Percentiles rank a stretch among this genome's conserved stretches.
Evolutionary conservation across 2,797 vertebrate genomes (phyloP).

Genomic region (Tokudaia muenninki): DNA sequence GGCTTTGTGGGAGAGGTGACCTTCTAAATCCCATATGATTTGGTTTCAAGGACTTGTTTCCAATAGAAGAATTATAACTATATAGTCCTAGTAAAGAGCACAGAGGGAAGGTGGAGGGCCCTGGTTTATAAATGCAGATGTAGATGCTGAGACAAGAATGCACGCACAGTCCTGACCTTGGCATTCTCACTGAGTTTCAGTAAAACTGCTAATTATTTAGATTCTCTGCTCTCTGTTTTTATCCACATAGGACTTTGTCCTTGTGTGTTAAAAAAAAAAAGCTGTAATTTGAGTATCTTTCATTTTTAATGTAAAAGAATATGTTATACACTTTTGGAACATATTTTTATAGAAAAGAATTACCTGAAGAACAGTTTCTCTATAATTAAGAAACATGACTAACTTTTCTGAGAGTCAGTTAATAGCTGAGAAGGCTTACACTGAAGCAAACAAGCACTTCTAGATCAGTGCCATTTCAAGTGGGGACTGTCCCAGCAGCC

Average conservation of each 20-base stretch:
- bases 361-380: conserved; percentile 40
- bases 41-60: conserved; percentile 72
- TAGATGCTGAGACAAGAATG: not conserved
- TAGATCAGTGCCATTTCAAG: conserved; percentile 46
- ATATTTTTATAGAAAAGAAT: conserved; percentile 38
- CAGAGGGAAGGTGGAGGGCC: not conserved
- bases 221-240: conserved; percentile 20
- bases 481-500: conserved; percentile 7
- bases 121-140: conserved; percentile 26
- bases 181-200: conserved; percentile 38
- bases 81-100: conserved; percentile 33
- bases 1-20: conserved; percentile 55
- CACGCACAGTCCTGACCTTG: conserved; percentile 55
- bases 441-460: conserved; percentile 34
- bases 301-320: conserved; percentile 62
- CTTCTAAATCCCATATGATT: conserved; percentile 53
- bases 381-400: conserved; percentile 1
- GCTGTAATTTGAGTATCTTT: conserved; percentile 16
- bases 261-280: not conserved
- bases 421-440: conserved; percentile 40
- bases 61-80: conserved; percentile 49
- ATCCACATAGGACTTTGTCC: conserved; percentile 28
- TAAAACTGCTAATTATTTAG: not conserved
- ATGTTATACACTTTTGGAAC: not conserved
- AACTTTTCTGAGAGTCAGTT: conserved; percentile 18